Conservation (phyloP, 30 jellyfish, hydroid and myxozoan species). For the Aurelia aurita region DNA sequence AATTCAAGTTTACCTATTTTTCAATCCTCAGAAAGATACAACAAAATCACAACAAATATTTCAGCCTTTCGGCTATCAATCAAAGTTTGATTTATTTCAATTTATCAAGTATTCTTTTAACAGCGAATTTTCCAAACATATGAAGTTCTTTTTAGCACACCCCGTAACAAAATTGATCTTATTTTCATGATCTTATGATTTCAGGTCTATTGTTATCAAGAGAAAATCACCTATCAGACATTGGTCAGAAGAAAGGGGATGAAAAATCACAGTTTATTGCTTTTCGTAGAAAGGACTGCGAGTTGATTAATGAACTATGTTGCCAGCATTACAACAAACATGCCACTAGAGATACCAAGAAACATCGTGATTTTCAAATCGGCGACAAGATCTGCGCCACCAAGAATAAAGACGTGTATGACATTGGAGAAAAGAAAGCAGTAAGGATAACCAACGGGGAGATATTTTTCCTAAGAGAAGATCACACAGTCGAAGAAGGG, state of each 20-base stretch:
- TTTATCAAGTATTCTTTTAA: too few species aligned
- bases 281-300: slow-evolving; percentile 29
- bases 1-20: too few species aligned
- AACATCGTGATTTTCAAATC: slow-evolving; percentile 8
- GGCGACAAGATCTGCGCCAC: slow-evolving; percentile 33
- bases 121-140: too few species aligned
- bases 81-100: too few species aligned
- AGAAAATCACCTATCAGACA: neutral
- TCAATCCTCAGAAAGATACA: too few species aligned
- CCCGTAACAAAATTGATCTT: too few species aligned
- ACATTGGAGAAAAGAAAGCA: neutral
- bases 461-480: slow-evolving; percentile 27
- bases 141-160: too few species aligned
- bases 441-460: slow-evolving; percentile 33
- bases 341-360: slow-evolving; percentile 16
- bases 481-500: slow-evolving; percentile 6
- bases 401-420: neutral
- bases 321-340: slow-evolving; percentile 28
- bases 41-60: too few species aligned
- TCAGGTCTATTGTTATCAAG: neutral
- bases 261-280: slow-evolving; percentile 31
- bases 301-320: slow-evolving; percentile 27
- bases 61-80: too few species aligned
- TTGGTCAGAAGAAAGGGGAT: slow-evolving; percentile 7
- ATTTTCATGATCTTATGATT: too few species aligned